These are phyloP conservation scores for Callipepla squamata DNA, from an alignment of 2,113 vertebrate species.

Conservation along the genomic window DNA sequence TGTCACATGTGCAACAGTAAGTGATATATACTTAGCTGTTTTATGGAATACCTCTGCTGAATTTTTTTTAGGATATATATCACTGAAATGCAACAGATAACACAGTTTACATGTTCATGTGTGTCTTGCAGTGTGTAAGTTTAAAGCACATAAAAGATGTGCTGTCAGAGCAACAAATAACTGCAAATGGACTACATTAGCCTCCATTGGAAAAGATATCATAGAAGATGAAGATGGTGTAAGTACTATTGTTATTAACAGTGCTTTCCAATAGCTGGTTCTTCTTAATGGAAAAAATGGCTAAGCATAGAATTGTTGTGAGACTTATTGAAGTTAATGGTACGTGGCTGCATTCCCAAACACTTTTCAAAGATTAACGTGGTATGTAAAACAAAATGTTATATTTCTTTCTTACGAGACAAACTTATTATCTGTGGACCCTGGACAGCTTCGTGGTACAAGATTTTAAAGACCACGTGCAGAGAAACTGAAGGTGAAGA, in stretches of 20 bases:
- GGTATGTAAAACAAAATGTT: background rate
- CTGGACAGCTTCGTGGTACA: background rate
- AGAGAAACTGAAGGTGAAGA: background rate
- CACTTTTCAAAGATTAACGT: background rate
- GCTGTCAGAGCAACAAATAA: conserved; percentile 97
- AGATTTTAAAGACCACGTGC: background rate
- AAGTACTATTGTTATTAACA: conserved; percentile 50
- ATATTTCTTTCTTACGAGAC: background rate
- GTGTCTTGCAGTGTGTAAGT: conserved; percentile 91
- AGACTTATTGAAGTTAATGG: background rate
- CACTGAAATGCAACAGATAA: background rate
- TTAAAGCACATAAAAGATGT: conserved; percentile 98
- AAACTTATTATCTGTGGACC: background rate
- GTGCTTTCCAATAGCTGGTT: background rate
- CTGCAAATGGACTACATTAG: conserved; percentile 98
- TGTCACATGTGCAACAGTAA: background rate
- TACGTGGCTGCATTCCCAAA: background rate
- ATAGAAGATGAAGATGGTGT: conserved; percentile 98
- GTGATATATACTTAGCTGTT: background rate
- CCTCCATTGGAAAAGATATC: conserved; percentile 96
- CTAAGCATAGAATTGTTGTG: background rate
- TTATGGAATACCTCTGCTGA: background rate
- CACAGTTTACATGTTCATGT: background rate
- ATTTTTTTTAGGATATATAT: background rate
- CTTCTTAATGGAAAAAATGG: background rate